Base-by-base conservation (phyloP, 1,140 invertebrate genomes). In the Planococcus citri region DNA sequence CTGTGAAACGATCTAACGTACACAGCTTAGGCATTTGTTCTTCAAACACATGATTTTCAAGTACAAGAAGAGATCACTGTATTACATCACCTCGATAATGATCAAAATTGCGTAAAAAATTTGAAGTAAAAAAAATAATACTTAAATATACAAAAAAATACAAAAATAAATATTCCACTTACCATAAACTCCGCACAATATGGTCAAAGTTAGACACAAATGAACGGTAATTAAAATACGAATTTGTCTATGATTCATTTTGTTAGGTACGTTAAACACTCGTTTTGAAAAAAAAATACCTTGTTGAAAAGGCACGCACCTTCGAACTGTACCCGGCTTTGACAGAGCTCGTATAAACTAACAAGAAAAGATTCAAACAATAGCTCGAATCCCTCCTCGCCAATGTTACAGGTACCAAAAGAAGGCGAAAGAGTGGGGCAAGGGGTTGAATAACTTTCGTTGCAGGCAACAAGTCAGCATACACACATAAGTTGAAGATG, bases 351-450 rank as follows among this genome's bases (percentile, higher is more conserved):
- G 60, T 64, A 64, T 21, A 25, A 27, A 64, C 60, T 64, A 64
- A 64, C 60, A 27, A 64, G 60, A 64, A 64, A 25, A 64, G 25
- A 64, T 25, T 64, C 60, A 64, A 64, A 64, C 60, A 64, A 64
- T 64, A 64, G 25, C 22, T 64, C 60, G 60, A 64, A 64, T 64
- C 60, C 60, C 60, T 64, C 60, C 25, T 14, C 25, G 60, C 60
- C 24, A 6, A 64, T 58, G 51, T 58, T 64, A 27, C 60, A 27
- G 60, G 22, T 64, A 25, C 20, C 21, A 27, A 64, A 64, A 20
- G 25, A 64, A 64, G 60, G 24, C 9, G 20, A 64, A 64, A 64
- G 25, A 64, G 60, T 64, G 60, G 60, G 60, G 25, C 24, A 25
- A 64, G 60, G 60, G 60, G 60, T 51, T 27, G 60, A 64, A 27